These are phyloP conservation scores for Tapirus terrestris DNA, from an alignment of 2,113 vertebrate species.

Conservation along the genomic window DNA sequence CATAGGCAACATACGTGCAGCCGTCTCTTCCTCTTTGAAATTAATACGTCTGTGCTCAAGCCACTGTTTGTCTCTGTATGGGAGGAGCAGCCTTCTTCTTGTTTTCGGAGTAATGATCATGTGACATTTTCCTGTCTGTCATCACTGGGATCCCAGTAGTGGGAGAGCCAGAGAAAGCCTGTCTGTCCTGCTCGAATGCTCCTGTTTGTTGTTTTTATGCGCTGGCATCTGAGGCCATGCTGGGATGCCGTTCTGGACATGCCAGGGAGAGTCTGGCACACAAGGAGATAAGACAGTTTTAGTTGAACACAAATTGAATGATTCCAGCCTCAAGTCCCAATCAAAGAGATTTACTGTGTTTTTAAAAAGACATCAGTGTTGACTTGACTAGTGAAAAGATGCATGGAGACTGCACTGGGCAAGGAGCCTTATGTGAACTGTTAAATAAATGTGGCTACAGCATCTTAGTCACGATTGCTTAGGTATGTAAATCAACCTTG, in stretches of 20 bases:
- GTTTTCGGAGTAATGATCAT: conserved; percentile 14
- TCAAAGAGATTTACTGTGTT: conserved; percentile 88
- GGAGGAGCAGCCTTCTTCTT: conserved; percentile 6
- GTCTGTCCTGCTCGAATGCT: conserved; percentile 80
- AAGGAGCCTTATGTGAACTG: conserved; percentile 66
- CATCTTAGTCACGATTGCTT: background rate
- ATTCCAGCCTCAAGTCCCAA: conserved; percentile 87
- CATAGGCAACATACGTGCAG: conserved; percentile 56
- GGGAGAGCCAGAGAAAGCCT: conserved; percentile 37
- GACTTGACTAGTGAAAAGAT: conserved; percentile 85
- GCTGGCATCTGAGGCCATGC: conserved; percentile 78
- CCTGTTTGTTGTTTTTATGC: conserved; percentile 79
- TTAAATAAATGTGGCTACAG: conserved; percentile 64
- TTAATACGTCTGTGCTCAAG: conserved; percentile 67
- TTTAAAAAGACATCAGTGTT: conserved; percentile 86
- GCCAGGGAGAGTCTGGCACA: conserved; percentile 84
- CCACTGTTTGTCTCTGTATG: conserved; percentile 10
- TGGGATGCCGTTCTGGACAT: conserved; percentile 79
- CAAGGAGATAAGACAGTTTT: conserved; percentile 86
- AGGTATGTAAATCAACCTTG: background rate
- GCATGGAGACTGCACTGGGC: conserved; percentile 66
- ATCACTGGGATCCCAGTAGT: conserved; percentile 50
- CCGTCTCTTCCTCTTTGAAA: conserved; percentile 74
- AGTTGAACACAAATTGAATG: conserved; percentile 87
- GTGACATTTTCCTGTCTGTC: conserved; percentile 64